Evolutionary conservation across 2,113 vertebrate species (phyloP).

Genomic region (Albula goreensis): DNA sequence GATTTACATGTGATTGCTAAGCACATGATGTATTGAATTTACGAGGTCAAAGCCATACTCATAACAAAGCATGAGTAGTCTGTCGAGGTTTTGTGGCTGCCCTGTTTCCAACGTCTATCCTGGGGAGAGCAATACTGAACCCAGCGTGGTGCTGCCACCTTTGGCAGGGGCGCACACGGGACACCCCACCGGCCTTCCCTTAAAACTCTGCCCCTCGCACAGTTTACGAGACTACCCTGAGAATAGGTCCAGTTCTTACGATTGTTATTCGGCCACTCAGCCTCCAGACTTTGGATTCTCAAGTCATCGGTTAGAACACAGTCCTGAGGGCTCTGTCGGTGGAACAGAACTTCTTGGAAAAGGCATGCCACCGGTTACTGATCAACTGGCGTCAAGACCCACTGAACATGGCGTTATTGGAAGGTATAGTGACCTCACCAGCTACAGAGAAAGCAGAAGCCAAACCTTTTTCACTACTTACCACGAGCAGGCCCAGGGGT

Average conservation of each 20-base stretch:
- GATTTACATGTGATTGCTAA: constrained; percentile 58
- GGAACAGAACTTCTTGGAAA: constrained; percentile 70
- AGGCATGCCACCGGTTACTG: constrained; percentile 71
- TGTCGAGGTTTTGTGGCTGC: constrained; percentile 66
- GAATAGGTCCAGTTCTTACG: constrained; percentile 67
- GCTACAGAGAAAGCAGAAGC: constrained; percentile 66
- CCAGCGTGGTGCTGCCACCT: constrained; percentile 68
- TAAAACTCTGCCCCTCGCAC: constrained; percentile 74
- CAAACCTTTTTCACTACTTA: constrained; percentile 68
- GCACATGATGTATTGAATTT: constrained; percentile 47
- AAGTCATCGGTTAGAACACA: constrained; percentile 68
- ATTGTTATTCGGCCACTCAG: constrained; percentile 69
- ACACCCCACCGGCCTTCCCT: constrained; percentile 65
- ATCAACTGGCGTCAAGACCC: constrained; percentile 66
- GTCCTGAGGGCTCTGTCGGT: constrained; percentile 71
- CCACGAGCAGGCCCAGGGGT: constrained; percentile 74
- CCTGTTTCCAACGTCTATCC: constrained; percentile 73
- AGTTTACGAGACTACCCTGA: constrained; percentile 70
- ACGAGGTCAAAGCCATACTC: constrained; percentile 61
- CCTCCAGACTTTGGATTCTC: constrained; percentile 73
- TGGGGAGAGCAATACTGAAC: constrained; percentile 62
- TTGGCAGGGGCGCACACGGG: constrained; percentile 63
- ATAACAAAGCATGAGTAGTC: constrained; percentile 60
- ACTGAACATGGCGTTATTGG: constrained; percentile 69
- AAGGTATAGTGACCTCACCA: constrained; percentile 68